Evolutionary conservation across 2,113 vertebrate species (phyloP), one percentile per base, ranked within the genome.

Genomic region (Pipra filicauda): DNA sequence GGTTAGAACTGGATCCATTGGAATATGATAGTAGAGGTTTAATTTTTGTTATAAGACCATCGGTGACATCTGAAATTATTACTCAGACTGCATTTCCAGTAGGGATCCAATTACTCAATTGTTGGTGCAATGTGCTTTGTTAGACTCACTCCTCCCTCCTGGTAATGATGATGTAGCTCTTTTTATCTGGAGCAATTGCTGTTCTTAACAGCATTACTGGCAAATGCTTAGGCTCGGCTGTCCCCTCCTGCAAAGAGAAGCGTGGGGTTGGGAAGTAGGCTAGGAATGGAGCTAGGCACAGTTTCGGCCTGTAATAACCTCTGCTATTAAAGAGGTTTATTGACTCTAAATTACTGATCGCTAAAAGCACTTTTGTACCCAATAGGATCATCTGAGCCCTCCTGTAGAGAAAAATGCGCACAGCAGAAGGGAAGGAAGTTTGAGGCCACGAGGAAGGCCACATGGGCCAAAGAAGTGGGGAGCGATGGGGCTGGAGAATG

Each of bases 141-240:
- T 89, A 86, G 72, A 72, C 37, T 78, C 79, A 74, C 69, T 88
- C 69, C 82, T 90, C 69, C 41, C 70, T 81, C 66, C 48, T 31
- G 77, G 66, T 95, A 89, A 91, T 89, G 92, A 91, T 72, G 90
- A 92, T 89, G 65, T 74, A 87, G 65, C 76, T 91, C 64, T 86
- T 95, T 94, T 82, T 89, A 88, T 96, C 70, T 76, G 75, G 85
- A 94, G 94, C 87, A 89, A 94, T 79, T 76, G 91, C 87, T 49
- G 49, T 35, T 89, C 58, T 71, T 86, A 96, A 93, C 78, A 83
- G 81, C 44, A 35, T 39, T 28, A 30, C 70, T 75, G 75, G 89
- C 88, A 94, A 94, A 70, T 9, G 43, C 46, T 72, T 16, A 5
- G 41, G 55, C 30, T 88, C 33, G 70, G 33, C 75, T 73, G 79